Conservation (phyloP, 2,113 vertebrate species). For the Dunckerocampus dactyliophorus region DNA sequence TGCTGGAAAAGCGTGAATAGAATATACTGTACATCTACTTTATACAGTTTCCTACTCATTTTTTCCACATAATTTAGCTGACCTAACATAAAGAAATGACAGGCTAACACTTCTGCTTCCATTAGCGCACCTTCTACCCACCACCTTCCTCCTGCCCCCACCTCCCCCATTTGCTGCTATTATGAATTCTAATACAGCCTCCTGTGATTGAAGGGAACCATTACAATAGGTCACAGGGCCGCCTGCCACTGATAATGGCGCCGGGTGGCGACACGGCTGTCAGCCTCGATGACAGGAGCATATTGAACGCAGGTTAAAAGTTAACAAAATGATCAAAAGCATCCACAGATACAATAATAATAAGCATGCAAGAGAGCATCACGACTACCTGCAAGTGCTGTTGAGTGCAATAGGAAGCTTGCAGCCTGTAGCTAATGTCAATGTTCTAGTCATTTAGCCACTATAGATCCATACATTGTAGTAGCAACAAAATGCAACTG, state of each 20-base stretch:
- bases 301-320: constrained; percentile 65
- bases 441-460: too few species aligned
- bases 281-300: constrained; percentile 49
- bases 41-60: too few species aligned
- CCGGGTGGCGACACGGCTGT: constrained; percentile 40
- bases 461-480: too few species aligned
- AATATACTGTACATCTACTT: too few species aligned
- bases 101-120: neutral
- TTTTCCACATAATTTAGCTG: too few species aligned
- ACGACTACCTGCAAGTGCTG: neutral
- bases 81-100: too few species aligned
- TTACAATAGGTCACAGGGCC: constrained; percentile 67
- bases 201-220: constrained; percentile 68
- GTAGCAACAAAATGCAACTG: too few species aligned
- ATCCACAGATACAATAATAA: constrained; percentile 1
- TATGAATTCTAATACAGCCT: constrained; percentile 64
- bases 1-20: too few species aligned
- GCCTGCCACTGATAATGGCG: constrained; percentile 55
- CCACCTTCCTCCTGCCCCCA: neutral
- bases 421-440: neutral
- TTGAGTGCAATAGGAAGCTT: neutral
- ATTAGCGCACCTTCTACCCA: neutral
- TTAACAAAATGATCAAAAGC: constrained; percentile 65
- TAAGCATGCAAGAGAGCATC: neutral
- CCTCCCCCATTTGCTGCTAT: constrained; percentile 56